These are phyloP conservation scores for Florisuga fusca DNA, from an alignment of 2,797 vertebrate genomes.

Conservation along the genomic window DNA sequence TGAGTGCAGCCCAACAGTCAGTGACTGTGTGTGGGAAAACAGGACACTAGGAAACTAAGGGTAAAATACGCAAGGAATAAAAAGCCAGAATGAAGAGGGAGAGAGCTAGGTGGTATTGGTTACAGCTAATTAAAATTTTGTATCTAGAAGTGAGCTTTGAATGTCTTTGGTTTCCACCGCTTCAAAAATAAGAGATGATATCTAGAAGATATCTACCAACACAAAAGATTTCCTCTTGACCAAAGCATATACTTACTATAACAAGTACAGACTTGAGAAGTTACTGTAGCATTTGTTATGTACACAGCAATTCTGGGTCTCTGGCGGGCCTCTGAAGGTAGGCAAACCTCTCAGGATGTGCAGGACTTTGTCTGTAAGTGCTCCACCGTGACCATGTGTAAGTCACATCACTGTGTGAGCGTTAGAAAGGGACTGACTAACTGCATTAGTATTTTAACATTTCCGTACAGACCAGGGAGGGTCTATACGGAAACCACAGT, in stretches of 20 bases:
- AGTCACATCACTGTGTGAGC: background rate
- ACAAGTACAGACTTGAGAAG: background rate
- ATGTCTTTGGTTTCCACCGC: background rate
- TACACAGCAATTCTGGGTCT: background rate
- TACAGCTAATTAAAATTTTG: background rate
- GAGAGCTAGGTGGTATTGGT: background rate
- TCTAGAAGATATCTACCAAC: too few species aligned
- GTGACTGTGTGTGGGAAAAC: rapidly evolving
- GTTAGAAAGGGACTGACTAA: background rate
- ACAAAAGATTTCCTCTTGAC: background rate
- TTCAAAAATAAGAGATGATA: background rate
- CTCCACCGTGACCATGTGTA: background rate
- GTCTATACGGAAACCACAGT: background rate
- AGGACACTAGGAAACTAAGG: background rate
- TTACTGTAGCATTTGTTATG: background rate
- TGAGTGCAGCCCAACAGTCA: background rate
- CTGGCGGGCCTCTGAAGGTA: background rate
- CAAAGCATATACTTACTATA: background rate
- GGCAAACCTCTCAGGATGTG: background rate
- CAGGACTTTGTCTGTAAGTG: background rate
- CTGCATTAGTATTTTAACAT: background rate
- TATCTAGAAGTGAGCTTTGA: background rate
- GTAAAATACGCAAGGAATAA: background rate
- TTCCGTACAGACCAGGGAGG: background rate
- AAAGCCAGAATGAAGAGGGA: background rate